These are phyloP conservation scores for Tryphoninae sp. DNA, from an alignment of 2,888 invertebrate species.

Conservation along the genomic window DNA sequence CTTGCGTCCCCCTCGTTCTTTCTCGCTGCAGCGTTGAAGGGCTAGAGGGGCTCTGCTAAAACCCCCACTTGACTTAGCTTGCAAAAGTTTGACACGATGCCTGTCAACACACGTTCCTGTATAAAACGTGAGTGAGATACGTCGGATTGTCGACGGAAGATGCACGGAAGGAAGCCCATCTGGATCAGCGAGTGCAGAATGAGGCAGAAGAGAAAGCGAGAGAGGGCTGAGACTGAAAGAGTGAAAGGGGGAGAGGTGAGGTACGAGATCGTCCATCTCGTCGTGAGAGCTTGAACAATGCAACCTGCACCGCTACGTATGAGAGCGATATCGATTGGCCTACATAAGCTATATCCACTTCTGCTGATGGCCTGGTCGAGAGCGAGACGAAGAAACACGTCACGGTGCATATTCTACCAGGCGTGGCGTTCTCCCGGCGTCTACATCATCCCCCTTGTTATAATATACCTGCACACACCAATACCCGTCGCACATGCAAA, in stretches of 20 bases:
- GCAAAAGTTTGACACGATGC: constrained; percentile 47
- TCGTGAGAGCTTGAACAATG: constrained; percentile 57
- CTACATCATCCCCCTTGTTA: constrained; percentile 8
- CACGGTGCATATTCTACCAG: constrained; percentile 50
- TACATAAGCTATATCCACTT: constrained; percentile 65
- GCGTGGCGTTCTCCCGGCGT: constrained; percentile 8
- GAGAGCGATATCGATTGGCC: constrained; percentile 68
- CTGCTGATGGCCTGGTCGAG: constrained; percentile 55
- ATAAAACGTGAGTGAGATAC: constrained; percentile 37
- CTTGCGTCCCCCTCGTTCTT: neutral
- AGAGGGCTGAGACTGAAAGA: constrained; percentile 35
- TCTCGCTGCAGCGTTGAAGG: constrained; percentile 31
- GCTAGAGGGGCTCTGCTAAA: constrained; percentile 46
- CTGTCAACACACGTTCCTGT: constrained; percentile 42
- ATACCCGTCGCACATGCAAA: neutral
- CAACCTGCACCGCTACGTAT: constrained; percentile 49
- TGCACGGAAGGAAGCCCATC: constrained; percentile 50
- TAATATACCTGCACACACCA: constrained; percentile 13
- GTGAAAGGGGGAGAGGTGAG: constrained; percentile 21
- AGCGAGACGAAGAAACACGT: constrained; percentile 58
- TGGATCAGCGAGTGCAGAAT: constrained; percentile 32
- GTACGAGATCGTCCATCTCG: constrained; percentile 50
- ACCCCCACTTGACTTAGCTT: constrained; percentile 51
- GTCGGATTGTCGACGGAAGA: constrained; percentile 52
- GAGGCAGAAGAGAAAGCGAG: constrained; percentile 39